Evolutionary conservation across 2,113 vertebrate species (phyloP).

Genomic region (Taxidea taxus): DNA sequence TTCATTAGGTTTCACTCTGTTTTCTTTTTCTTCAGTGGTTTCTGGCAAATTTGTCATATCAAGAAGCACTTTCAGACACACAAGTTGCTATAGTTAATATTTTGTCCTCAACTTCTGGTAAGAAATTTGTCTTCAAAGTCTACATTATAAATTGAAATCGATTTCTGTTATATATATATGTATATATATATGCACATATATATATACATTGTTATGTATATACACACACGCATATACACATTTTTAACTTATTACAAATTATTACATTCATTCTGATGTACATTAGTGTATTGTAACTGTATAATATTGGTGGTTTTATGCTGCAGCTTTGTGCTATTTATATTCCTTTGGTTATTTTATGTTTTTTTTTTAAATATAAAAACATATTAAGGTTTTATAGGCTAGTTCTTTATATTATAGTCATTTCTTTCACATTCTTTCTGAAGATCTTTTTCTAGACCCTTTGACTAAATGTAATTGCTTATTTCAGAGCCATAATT

Average conservation of each 20-base stretch:
- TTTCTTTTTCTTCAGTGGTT: slow-evolving; percentile 90
- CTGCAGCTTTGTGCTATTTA: background rate
- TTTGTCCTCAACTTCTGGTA: slow-evolving; percentile 97
- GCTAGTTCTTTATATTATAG: slow-evolving; percentile 2
- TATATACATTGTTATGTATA: background rate
- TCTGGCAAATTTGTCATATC: slow-evolving; percentile 96
- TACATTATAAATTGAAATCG: background rate
- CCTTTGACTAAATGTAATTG: slow-evolving; percentile 53
- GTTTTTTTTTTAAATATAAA: background rate
- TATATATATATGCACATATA: background rate
- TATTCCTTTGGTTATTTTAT: background rate
- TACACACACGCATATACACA: background rate
- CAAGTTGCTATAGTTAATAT: slow-evolving; percentile 97
- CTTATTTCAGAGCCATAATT: slow-evolving; percentile 64
- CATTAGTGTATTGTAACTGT: background rate
- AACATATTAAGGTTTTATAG: background rate
- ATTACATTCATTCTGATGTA: background rate
- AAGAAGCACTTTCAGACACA: slow-evolving; percentile 95
- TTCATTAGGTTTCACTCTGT: slow-evolving; percentile 52
- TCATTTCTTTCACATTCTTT: background rate
- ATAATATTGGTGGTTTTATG: slow-evolving; percentile 9
- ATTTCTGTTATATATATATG: background rate
- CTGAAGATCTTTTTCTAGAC: slow-evolving; percentile 43
- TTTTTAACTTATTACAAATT: background rate
- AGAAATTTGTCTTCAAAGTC: slow-evolving; percentile 61